Percentiles rank a stretch among this genome's conserved stretches.
phyloP scores from a whole-genome alignment of 2,888 invertebrate species.

The Tetragonula carbonaria region DNA sequence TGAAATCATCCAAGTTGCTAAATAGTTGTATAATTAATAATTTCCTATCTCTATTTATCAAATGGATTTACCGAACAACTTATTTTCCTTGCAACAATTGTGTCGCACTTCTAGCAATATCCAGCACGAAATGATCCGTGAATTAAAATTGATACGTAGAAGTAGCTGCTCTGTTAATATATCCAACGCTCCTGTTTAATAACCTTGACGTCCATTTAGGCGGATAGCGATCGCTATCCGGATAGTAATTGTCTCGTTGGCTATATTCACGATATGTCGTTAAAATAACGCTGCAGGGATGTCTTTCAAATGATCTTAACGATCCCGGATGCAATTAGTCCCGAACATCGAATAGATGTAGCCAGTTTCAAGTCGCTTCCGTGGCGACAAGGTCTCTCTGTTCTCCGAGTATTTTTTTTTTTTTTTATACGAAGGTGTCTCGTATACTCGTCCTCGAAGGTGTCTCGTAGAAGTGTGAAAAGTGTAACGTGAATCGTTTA shows the following conservation, averaged over 20 bases:
- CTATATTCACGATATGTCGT: constrained; percentile 11
- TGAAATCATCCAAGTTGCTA: background rate
- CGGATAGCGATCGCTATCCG: constrained; percentile 3
- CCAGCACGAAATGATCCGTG: constrained; percentile 11
- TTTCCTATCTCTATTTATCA: background rate
- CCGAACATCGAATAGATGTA: background rate
- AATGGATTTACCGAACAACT: background rate
- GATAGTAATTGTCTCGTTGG: constrained; percentile 24
- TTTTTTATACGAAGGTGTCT: background rate
- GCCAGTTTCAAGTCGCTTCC: constrained; percentile 24
- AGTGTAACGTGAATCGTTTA: constrained; percentile 40
- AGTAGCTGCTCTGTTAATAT: background rate
- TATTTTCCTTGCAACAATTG: background rate
- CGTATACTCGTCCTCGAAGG: constrained; percentile 14
- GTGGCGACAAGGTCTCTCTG: constrained; percentile 29
- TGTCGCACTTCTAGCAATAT: background rate
- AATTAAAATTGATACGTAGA: background rate
- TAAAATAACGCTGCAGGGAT: background rate
- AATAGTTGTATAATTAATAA: background rate
- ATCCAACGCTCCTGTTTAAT: constrained; percentile 13
- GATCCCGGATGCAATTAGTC: constrained; percentile 54
- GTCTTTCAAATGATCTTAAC: constrained; percentile 27
- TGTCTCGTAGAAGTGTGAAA: constrained; percentile 42
- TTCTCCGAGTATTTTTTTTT: background rate
- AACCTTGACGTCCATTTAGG: constrained; percentile 24